phyloP scores from a whole-genome alignment of 2,797 vertebrate genomes.

The Knipowitschia caucasica region DNA sequence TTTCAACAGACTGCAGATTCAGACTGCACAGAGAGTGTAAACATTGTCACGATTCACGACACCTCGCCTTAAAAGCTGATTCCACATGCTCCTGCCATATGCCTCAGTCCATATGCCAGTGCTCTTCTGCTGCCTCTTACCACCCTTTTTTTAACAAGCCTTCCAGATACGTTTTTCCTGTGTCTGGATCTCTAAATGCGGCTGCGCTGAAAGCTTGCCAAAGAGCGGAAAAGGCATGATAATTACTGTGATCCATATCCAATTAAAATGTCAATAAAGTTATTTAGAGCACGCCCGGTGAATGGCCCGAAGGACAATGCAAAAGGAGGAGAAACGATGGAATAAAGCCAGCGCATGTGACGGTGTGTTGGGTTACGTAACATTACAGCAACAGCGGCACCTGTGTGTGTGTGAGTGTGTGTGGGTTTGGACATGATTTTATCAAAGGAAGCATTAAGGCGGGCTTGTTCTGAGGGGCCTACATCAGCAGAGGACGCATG shows the following conservation, averaged over 20 bases:
- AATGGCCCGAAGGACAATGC: conserved; percentile 16
- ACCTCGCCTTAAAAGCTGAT: conserved; percentile 50
- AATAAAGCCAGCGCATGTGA: conserved; percentile 22
- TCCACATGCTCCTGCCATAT: conserved; percentile 48
- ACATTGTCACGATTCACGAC: conserved; percentile 43
- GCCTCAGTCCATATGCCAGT: conserved; percentile 28
- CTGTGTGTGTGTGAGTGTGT: conserved; percentile 46
- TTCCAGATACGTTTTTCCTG: conserved; percentile 20
- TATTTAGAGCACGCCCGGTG: conserved; percentile 55
- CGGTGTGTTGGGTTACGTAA: conserved; percentile 20
- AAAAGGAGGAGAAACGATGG: conserved; percentile 21
- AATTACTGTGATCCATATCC: conserved; percentile 66
- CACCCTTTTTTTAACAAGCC: conserved; percentile 7
- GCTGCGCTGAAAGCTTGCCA: conserved; percentile 39
- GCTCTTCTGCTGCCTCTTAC: conserved; percentile 12
- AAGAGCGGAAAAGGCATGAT: conserved; percentile 62
- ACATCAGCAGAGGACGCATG: conserved; percentile 29
- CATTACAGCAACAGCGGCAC: conserved; percentile 32
- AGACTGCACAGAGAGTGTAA: conserved; percentile 51
- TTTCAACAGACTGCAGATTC: conserved; percentile 22
- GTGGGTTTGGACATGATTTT: conserved; percentile 20
- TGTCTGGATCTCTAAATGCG: conserved; percentile 23
- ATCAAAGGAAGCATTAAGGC: conserved; percentile 37
- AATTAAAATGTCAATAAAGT: conserved; percentile 73
- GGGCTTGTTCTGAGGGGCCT: conserved; percentile 10